A percentile compares a stretch with the other conserved stretches of the same genome.
These are phyloP conservation scores for Chymomyza procnemis DNA, from an alignment of 2,888 invertebrate genomes.

Conservation along the genomic window DNA sequence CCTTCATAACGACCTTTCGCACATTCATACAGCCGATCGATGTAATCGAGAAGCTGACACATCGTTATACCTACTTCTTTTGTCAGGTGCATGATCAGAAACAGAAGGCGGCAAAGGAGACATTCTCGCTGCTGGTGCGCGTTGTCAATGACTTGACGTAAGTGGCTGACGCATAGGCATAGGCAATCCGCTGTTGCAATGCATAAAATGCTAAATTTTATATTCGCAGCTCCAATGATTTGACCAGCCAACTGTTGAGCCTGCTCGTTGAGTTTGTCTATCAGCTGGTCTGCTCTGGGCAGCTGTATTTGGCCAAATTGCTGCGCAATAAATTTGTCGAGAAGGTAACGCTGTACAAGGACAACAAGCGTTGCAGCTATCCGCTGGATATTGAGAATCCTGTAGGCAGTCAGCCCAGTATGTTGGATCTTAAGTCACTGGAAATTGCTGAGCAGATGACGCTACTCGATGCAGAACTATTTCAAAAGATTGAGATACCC, in stretches of 20 bases:
- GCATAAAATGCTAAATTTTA: too few relatives aligned
- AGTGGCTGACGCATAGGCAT: too few relatives aligned
- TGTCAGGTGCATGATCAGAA: conserved; percentile 84
- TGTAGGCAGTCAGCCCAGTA: conserved; percentile 82
- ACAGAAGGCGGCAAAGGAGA: conserved; percentile 89
- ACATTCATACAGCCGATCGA: conserved; percentile 94
- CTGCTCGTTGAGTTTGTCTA: conserved; percentile 95
- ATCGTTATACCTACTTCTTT: conserved; percentile 82
- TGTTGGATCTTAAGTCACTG: conserved; percentile 95
- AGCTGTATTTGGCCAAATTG: conserved; percentile 93
- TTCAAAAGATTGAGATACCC: conserved; percentile 97
- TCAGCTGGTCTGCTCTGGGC: conserved; percentile 93
- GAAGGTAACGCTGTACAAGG: conserved; percentile 80
- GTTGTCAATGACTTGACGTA: conserved; percentile 98
- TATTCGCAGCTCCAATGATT: conserved; percentile 87
- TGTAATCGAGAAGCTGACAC: conserved; percentile 90
- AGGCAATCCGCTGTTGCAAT: too few relatives aligned
- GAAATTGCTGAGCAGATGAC: conserved; percentile 99
- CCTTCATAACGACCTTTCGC: conserved; percentile 97
- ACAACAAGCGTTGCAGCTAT: conserved; percentile 76
- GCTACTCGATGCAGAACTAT: conserved; percentile 94
- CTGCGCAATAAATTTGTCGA: conserved; percentile 93
- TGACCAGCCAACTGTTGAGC: conserved; percentile 88
- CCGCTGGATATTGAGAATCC: conserved; percentile 46
- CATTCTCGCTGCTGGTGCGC: conserved; percentile 94